Percentiles rank a stretch among this genome's conserved stretches.
These are phyloP conservation scores for Volucella zonaria DNA, from an alignment of 2,888 invertebrate genomes.

Conservation along the genomic window DNA sequence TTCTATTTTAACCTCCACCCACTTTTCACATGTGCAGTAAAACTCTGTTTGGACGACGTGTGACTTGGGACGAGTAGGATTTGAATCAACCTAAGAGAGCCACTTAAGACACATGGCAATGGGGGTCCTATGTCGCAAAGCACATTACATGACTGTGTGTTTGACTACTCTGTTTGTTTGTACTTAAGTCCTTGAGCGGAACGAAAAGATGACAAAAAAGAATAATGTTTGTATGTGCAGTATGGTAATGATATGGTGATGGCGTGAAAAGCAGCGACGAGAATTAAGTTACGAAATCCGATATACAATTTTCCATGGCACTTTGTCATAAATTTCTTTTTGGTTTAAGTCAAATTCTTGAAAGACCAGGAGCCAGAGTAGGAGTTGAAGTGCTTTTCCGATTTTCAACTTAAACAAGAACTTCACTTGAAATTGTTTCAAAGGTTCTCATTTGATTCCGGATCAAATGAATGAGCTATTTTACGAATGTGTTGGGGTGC, in stretches of 20 bases:
- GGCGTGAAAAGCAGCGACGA: conserved; percentile 51
- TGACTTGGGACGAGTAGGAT: conserved; percentile 46
- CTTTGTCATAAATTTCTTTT: conserved; percentile 52
- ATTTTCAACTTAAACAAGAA: conserved; percentile 31
- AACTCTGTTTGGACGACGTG: conserved; percentile 41
- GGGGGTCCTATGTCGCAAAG: conserved; percentile 15
- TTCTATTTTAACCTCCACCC: neutral
- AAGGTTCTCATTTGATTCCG: too few species aligned
- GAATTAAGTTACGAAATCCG: conserved; percentile 56
- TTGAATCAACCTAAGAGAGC: conserved; percentile 61
- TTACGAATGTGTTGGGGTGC: too few species aligned
- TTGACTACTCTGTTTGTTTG: conserved; percentile 46
- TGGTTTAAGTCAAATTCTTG: conserved; percentile 5
- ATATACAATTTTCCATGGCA: conserved; percentile 50
- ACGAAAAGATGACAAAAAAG: conserved; percentile 23
- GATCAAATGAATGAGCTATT: too few species aligned
- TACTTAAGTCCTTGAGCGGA: conserved; percentile 39
- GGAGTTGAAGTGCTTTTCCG: conserved; percentile 1
- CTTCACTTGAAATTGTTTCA: neutral
- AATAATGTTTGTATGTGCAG: neutral
- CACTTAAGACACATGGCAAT: conserved; percentile 49
- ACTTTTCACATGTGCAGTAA: neutral
- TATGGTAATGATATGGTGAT: neutral
- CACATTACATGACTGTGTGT: conserved; percentile 6
- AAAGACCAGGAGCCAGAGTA: neutral